Evolutionary conservation across 2,797 vertebrate genomes (phyloP).

Genomic region (Chrysocyon brachyurus): DNA sequence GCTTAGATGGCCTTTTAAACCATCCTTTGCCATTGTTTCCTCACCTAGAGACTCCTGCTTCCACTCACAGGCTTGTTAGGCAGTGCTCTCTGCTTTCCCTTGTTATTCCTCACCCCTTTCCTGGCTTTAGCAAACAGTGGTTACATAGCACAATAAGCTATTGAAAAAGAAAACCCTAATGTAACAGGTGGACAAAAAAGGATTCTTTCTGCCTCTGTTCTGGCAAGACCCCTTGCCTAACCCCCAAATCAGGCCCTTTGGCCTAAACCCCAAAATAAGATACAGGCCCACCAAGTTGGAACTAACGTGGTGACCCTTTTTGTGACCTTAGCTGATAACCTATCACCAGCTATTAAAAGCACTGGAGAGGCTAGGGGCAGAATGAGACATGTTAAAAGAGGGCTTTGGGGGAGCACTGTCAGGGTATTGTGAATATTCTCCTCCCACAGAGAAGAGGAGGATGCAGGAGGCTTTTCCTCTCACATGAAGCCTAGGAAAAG

Average conservation of each 20-base stretch:
- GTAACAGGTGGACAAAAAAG: not conserved
- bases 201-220: not conserved
- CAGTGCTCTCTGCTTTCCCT: not conserved
- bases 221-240: not conserved
- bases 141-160: not conserved
- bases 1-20: not conserved
- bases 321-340: not conserved
- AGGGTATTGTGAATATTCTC: not conserved
- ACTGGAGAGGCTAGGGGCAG: not conserved
- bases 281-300: not conserved
- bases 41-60: not conserved
- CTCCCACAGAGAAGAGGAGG: not conserved
- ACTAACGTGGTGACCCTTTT: not conserved
- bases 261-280: not conserved
- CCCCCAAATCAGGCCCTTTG: not conserved
- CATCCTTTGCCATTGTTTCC: not conserved
- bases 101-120: not conserved
- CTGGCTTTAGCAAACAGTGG: not conserved
- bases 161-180: not conserved
- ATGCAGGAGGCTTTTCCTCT: not conserved
- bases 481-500: not conserved
- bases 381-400: not conserved
- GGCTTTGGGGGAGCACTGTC: not conserved
- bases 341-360: not conserved
- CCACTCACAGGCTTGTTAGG: not conserved